Percentiles rank a stretch among this genome's conserved stretches.
phyloP scores from a whole-genome alignment of 2,888 invertebrate genomes.

The Drosophila monieri region DNA sequence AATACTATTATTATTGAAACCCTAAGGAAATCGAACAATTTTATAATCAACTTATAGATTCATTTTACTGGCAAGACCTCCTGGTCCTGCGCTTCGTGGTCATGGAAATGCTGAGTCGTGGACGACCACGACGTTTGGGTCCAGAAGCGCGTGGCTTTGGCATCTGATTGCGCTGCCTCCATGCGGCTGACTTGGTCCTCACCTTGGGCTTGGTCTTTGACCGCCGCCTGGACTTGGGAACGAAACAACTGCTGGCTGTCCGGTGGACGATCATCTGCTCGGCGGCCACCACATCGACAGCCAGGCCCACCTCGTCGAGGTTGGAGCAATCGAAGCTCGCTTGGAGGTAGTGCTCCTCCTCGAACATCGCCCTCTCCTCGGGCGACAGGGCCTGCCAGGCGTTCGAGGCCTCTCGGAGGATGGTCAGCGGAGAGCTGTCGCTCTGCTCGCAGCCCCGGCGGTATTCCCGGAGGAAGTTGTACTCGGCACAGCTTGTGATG shows the following conservation, averaged over 20 bases:
- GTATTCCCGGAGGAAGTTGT: background rate
- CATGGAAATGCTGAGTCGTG: background rate
- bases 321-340: background rate
- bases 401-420: background rate
- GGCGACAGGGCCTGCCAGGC: background rate
- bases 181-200: background rate
- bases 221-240: background rate
- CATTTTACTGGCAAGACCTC: too few species aligned
- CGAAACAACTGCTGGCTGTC: background rate
- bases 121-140: background rate
- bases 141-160: background rate
- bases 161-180: background rate
- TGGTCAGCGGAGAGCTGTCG: background rate
- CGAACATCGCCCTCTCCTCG: background rate
- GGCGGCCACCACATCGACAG: slow-evolving; percentile 1
- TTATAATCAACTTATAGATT: too few species aligned
- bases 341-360: background rate
- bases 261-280: background rate
- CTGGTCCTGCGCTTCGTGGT: too few species aligned
- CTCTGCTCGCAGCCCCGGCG: background rate
- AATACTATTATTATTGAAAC: too few species aligned
- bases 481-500: background rate
- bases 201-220: background rate
- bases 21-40: too few species aligned
- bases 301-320: background rate